phyloP scores from a whole-genome alignment of 1,140 invertebrate species.

The Drosophila arizonae region DNA sequence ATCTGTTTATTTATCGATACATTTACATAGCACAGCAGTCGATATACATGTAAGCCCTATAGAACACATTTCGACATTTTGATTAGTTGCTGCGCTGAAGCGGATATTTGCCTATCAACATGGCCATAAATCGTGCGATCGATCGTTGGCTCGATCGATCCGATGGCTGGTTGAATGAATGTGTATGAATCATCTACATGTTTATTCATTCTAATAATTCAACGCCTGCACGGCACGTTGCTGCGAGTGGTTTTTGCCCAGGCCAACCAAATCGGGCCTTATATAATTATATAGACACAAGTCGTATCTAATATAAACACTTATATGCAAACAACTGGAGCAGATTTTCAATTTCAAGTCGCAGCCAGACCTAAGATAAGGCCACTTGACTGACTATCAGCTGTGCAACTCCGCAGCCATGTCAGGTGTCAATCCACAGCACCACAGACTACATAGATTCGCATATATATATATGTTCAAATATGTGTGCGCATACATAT shows the following conservation, averaged over 20 bases:
- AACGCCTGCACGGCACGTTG: constrained; percentile 57
- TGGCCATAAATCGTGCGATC: constrained; percentile 67
- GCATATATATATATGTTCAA: too few relatives aligned
- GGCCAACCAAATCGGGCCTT: constrained; percentile 62
- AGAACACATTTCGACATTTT: constrained; percentile 12
- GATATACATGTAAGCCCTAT: constrained; percentile 12
- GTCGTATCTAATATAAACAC: constrained; percentile 39
- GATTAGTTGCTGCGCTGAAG: constrained; percentile 37
- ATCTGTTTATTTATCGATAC: constrained; percentile 31
- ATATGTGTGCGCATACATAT: too few relatives aligned
- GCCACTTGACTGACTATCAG: constrained; percentile 24
- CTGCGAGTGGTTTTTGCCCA: constrained; percentile 54
- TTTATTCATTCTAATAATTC: constrained; percentile 36
- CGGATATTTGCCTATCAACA: constrained; percentile 76
- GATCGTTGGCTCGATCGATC: constrained; percentile 33
- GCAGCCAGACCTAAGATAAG: constrained; percentile 7
- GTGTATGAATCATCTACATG: constrained; percentile 50
- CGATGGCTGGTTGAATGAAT: constrained; percentile 11
- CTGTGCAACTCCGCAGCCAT: constrained; percentile 33
- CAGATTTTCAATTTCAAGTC: neutral
- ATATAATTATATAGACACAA: constrained; percentile 67
- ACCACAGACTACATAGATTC: constrained; percentile 3
- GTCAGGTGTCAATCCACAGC: constrained; percentile 71
- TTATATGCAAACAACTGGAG: constrained; percentile 9
- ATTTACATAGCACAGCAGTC: constrained; percentile 4